These are phyloP conservation scores for Agonopterix arenella DNA, from an alignment of 2,888 invertebrate genomes.

Conservation along the genomic window DNA sequence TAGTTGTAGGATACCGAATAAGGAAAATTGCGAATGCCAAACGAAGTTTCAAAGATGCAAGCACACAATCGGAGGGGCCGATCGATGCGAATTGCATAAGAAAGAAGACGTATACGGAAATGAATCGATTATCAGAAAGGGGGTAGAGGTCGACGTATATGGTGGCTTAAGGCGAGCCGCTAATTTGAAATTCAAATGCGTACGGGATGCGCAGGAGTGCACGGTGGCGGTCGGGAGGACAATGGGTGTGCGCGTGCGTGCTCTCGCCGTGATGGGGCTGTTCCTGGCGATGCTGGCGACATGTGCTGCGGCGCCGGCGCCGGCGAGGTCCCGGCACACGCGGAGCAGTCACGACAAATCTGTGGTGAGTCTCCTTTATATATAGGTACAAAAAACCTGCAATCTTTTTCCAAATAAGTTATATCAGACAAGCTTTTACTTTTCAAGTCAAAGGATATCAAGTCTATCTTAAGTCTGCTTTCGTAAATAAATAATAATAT, in stretches of 20 bases:
- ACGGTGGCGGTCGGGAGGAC: slow-evolving; percentile 50
- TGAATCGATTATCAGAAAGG: slow-evolving; percentile 56
- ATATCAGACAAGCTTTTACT: slow-evolving; percentile 2
- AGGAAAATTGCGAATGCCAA: slow-evolving; percentile 37
- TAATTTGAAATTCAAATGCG: slow-evolving; percentile 65
- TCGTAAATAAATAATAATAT: slow-evolving; percentile 23
- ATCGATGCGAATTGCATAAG: slow-evolving; percentile 45
- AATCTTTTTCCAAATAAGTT: too few relatives aligned
- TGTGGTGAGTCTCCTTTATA: slow-evolving; percentile 45
- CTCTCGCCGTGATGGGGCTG: slow-evolving; percentile 42
- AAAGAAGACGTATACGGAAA: slow-evolving; percentile 53
- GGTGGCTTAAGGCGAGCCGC: slow-evolving; percentile 49
- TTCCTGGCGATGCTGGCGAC: slow-evolving; percentile 49
- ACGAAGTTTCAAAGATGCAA: slow-evolving; percentile 41
- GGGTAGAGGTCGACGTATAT: slow-evolving; percentile 49
- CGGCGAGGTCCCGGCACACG: slow-evolving; percentile 30
- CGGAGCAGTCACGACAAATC: slow-evolving; percentile 45
- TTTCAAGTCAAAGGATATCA: slow-evolving; percentile 10
- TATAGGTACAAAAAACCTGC: not conserved
- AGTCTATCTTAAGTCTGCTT: slow-evolving; percentile 18
- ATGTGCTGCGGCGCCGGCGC: slow-evolving; percentile 48
- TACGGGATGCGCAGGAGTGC: slow-evolving; percentile 42
- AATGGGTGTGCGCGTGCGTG: slow-evolving; percentile 51
- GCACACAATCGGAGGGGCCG: slow-evolving; percentile 26
- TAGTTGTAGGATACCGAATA: slow-evolving; percentile 53